Evolutionary conservation across 2,113 vertebrate species (phyloP), one percentile per base, ranked within the genome.

Genomic region (Xerus inauris): DNA sequence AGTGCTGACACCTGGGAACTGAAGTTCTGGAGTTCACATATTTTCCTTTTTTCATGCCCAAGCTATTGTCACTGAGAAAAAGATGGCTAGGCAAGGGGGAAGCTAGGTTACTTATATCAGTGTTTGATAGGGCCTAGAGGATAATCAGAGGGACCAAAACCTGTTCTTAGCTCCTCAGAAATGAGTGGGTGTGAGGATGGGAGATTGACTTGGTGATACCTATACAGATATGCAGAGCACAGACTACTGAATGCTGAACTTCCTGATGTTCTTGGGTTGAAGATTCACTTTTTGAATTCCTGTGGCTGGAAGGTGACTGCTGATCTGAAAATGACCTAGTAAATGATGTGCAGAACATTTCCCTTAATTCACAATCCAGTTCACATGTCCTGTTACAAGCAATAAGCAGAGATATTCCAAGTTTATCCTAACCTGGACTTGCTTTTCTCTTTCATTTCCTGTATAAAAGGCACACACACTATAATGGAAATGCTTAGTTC

Each of bases 401-500:
- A 62, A 28, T 77, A 45, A 85, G 28, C 79, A 84, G 69, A 57
- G 54, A 26, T 22, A 71, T 71, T 86, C 47, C 28, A 38, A 69
- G 40, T 73, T 87, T 64, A 20, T 79, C 38, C 80, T 84, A 49
- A 91, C 69, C 45, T 72, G 87, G 81, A n/a, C 54, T 79, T 83
- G 59, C 40, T 87, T 92, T 35, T 73, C 57, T 71, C 35, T 62
- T 91, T 47, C 19, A n/a, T 76, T 67, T 89, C 59, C 57, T 79
- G 94, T 89, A 83, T 65, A 92, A 89, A 97, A 97, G 97, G 97
- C 89, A 96, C 91, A 96, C 91, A 76, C 57, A 35, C 75, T 86
- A 14, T 19, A 38, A 62, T 49, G 65, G 94, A 80, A 81, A 94
- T 67, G 88, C 40, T 93, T 84, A 82, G 22, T 93, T 84, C 77